Evolutionary conservation across 2,888 invertebrate species (phyloP).

Genomic region (Alsophila aescularia): DNA sequence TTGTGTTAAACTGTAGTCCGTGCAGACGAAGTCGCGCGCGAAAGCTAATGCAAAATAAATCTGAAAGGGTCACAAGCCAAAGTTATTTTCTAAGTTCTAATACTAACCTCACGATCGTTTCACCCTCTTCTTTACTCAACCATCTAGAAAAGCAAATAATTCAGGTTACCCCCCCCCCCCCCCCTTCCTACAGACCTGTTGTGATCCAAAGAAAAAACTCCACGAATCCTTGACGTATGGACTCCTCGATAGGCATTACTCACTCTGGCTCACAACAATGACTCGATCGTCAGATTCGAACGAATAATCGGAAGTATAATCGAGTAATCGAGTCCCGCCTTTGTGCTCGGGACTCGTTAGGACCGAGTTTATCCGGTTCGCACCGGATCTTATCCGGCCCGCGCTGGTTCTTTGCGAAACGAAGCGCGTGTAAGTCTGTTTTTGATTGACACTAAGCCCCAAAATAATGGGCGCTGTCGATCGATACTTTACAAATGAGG

Average conservation of each 20-base stretch:
- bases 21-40: too few species aligned
- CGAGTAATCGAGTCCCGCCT: conserved; percentile 57
- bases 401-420: conserved; percentile 46
- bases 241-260: conserved; percentile 26
- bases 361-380: conserved; percentile 52
- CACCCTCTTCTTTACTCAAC: not conserved
- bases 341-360: conserved; percentile 59
- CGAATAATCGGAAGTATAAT: conserved; percentile 47
- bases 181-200: conserved; percentile 5
- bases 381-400: conserved; percentile 49
- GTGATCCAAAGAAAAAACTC: conserved; percentile 16
- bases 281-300: conserved; percentile 57
- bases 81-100: not conserved
- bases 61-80: too few species aligned
- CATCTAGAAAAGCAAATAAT: conserved; percentile 12
- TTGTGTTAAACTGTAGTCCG: too few species aligned
- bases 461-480: conserved; percentile 54
- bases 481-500: conserved; percentile 40
- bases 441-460: conserved; percentile 71
- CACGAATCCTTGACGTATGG: conserved; percentile 31
- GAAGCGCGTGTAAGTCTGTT: conserved; percentile 56
- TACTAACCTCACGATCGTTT: not conserved
- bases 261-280: conserved; percentile 47
- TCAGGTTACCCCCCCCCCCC: conserved; percentile 1
- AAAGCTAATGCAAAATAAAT: too few species aligned